Evolutionary conservation across 1,140 invertebrate species (phyloP).

Genomic region (Neuroterus valhalla): DNA sequence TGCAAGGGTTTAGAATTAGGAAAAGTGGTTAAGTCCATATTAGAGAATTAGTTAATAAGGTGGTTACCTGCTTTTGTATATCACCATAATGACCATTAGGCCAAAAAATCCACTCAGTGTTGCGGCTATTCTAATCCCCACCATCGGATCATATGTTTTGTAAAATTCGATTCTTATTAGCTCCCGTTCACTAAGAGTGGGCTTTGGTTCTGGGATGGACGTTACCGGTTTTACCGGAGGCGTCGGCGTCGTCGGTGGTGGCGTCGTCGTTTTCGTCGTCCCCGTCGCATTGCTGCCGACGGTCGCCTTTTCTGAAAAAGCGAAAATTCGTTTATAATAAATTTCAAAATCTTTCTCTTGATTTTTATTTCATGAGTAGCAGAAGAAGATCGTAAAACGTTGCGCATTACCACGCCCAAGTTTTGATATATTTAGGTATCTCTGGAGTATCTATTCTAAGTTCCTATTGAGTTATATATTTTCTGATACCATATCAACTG

Average conservation of each 20-base stretch:
- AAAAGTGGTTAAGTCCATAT: too few species aligned
- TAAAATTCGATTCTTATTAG: slow-evolving; percentile 86
- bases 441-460: background rate
- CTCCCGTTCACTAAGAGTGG: slow-evolving; percentile 74
- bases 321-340: too few species aligned
- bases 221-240: slow-evolving; percentile 60
- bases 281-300: slow-evolving; percentile 63
- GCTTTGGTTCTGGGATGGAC: slow-evolving; percentile 66
- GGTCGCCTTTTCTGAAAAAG: slow-evolving; percentile 65
- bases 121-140: slow-evolving; percentile 90
- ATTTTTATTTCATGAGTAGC: background rate
- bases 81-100: slow-evolving; percentile 89
- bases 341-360: background rate
- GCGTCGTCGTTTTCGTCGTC: slow-evolving; percentile 46
- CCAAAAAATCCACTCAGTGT: slow-evolving; percentile 92
- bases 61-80: slow-evolving; percentile 87
- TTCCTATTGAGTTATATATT: background rate
- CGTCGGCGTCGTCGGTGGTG: slow-evolving; percentile 40
- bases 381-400: background rate
- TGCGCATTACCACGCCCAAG: background rate
- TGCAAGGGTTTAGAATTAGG: too few species aligned
- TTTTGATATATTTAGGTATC: slow-evolving; percentile 17
- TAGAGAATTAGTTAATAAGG: too few species aligned
- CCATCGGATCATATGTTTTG: slow-evolving; percentile 93
- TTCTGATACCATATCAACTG: background rate